Base-by-base conservation (phyloP, 2,888 invertebrate genomes). In the Drosophila ustulata region DNA sequence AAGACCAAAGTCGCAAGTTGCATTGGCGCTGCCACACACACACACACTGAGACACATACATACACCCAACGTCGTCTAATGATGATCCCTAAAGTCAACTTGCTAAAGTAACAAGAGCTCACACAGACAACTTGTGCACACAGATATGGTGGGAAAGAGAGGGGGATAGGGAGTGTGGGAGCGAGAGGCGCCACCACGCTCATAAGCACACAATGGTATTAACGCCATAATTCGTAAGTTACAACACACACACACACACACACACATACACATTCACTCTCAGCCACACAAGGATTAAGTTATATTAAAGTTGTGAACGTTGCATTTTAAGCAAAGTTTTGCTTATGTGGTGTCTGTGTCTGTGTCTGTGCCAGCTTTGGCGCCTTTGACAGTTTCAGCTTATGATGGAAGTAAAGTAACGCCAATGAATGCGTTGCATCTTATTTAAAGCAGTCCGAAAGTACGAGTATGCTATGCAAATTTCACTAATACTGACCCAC, bases 71-170 rank as follows among this genome's bases (percentile, higher is more conserved):
- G 74, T 64, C 41, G 67, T 66, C 85, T 88, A 82, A 88, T 88
- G 81, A 85, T 88, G 86, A 85, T 85, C 81, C 86, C 83, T 25
- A 83, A 88, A 85, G 88, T 85, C 83, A 85, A 85, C 85, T 80
- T 85, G 75, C 85, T 77, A 72, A 82, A 86, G 87, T 80, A 82
- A 76, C 86, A 74, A 58, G 75, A 80, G 71, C 72, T 66, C 34
- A 53, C 45, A 63, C 26, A 37, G n/a, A 41, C 18, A 28, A 39
- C 57, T 37, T 7, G 7, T 7, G 43, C 57, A 50, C 39, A 63
- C 23, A 32, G 25, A 41, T 18, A 18, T 18, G 2, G n/a, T 9
- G 34, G 3, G 34, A 11, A 3, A 34, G n/a, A 37, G 37, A 1
- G 5, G 3, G n/a, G n/a, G 18, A 18, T 18, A 18, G 18, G 18